A percentile compares a stretch with the other conserved stretches of the same genome.
phyloP scores from a whole-genome alignment of 2,888 invertebrate genomes.

The Bombylius major region DNA sequence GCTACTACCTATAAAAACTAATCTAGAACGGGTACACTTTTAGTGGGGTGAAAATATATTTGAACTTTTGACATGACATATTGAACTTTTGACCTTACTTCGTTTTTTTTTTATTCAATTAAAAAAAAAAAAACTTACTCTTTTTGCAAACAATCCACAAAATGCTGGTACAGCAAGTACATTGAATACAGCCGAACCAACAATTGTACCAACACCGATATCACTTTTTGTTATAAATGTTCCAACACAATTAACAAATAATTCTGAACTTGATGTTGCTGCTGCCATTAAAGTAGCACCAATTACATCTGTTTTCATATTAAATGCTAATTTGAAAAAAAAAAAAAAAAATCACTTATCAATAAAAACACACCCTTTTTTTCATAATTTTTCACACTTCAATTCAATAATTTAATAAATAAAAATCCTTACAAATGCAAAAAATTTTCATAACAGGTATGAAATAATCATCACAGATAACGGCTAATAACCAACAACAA shows the following conservation, averaged over 20 bases:
- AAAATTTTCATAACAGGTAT: conserved; percentile 74
- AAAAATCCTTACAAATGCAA: conserved; percentile 53
- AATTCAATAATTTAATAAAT: no score
- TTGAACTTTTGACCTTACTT: no score
- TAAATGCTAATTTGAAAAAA: conserved; percentile 37
- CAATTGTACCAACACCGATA: conserved; percentile 62
- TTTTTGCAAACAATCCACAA: conserved; percentile 51
- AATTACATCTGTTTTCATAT: conserved; percentile 63
- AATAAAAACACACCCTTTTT: no score
- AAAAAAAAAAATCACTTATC: background rate
- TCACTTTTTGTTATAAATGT: conserved; percentile 67
- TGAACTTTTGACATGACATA: background rate
- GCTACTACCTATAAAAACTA: no score
- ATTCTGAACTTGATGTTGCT: conserved; percentile 75
- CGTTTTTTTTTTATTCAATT: background rate
- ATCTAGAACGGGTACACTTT: no score
- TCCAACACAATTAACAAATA: conserved; percentile 74
- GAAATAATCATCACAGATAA: conserved; percentile 76
- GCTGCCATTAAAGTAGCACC: conserved; percentile 88
- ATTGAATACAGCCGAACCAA: conserved; percentile 69
- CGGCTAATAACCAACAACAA: conserved; percentile 65
- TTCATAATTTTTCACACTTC: no score
- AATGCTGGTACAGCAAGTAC: conserved; percentile 63
- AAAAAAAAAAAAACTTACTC: conserved; percentile 31
- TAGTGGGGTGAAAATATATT: background rate